Evolutionary conservation across 2,797 vertebrate species (phyloP).

Genomic region (Lepus oiostolus): DNA sequence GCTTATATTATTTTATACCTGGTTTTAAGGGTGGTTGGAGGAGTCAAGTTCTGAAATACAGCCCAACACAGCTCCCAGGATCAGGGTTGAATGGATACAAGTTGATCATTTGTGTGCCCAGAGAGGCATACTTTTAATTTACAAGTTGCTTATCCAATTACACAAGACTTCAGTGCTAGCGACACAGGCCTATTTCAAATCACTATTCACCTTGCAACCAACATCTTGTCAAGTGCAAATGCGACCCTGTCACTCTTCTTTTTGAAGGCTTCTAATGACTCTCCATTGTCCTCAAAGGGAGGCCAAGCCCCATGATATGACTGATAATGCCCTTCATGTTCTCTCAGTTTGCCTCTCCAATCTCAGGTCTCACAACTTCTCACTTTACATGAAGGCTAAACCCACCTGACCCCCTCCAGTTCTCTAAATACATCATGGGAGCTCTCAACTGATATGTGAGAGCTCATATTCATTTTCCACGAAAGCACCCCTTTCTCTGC

Average conservation of each 20-base stretch:
- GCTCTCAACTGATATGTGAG: neutral
- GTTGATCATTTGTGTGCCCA: neutral
- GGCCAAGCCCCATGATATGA: neutral
- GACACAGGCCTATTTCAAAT: neutral
- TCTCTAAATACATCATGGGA: neutral
- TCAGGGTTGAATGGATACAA: neutral
- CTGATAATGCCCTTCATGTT: neutral
- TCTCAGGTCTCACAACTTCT: neutral
- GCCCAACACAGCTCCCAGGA: neutral
- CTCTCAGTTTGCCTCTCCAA: neutral
- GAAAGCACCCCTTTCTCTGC: neutral
- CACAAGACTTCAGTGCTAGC: neutral
- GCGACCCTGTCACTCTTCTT: neutral
- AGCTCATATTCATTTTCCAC: neutral
- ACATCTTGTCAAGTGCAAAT: neutral
- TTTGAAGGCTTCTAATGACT: neutral
- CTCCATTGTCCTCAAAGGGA: neutral
- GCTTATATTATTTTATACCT: too few species aligned
- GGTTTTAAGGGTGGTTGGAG: too few species aligned
- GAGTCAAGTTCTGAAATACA: neutral
- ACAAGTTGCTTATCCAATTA: conserved; percentile 23
- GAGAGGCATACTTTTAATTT: neutral
- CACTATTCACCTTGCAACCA: neutral
- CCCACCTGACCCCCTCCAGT: neutral
- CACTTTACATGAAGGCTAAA: neutral